Evolutionary conservation across 2,113 vertebrate species (phyloP).

Genomic region (Vulpes ferrilata): DNA sequence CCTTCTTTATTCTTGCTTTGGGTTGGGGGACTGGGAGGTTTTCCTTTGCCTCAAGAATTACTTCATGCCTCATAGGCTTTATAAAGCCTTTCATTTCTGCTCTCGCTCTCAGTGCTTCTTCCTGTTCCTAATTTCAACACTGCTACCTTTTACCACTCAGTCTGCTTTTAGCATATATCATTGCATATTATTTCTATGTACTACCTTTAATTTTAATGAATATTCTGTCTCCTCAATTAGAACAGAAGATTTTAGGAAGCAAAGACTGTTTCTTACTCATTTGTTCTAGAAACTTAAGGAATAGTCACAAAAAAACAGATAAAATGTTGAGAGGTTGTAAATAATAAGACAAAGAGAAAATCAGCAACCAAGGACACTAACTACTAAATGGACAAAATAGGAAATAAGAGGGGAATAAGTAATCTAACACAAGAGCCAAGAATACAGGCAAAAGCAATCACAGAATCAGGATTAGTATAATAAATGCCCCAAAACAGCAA

Average conservation of each 20-base stretch:
- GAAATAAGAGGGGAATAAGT: background rate
- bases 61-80: background rate
- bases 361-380: background rate
- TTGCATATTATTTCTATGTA: background rate
- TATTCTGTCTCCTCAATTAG: slow-evolving; percentile 1
- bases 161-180: slow-evolving; percentile 16
- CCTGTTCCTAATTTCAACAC: slow-evolving; percentile 10
- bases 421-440: background rate
- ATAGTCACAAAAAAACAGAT: slow-evolving; percentile 10
- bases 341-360: slow-evolving; percentile 28
- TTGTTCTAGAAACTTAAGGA: slow-evolving; percentile 28
- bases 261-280: background rate
- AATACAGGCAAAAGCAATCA: slow-evolving; percentile 39
- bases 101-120: background rate
- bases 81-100: slow-evolving; percentile 1
- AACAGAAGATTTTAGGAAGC: slow-evolving; percentile 1
- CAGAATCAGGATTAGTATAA: background rate
- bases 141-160: background rate
- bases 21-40: background rate
- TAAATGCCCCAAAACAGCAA: background rate
- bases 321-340: slow-evolving; percentile 13
- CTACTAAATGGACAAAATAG: background rate
- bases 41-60: background rate
- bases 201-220: slow-evolving; percentile 21
- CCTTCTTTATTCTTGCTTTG: background rate